Evolutionary conservation across 2,113 vertebrate species (phyloP).

Genomic region (Ivindomyrus marchei): DNA sequence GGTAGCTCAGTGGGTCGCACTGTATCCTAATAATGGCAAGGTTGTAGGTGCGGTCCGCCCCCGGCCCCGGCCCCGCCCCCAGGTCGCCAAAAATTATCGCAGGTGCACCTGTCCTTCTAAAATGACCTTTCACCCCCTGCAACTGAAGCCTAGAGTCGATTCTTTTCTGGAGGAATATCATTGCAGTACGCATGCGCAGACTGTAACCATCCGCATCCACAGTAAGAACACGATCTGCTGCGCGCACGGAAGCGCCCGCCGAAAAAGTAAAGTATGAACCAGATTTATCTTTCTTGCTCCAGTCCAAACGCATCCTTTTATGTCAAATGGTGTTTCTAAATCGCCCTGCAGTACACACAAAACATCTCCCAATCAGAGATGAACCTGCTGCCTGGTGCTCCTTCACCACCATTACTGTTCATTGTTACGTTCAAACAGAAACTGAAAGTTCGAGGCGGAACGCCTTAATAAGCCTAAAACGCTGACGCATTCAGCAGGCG

Average conservation of each 20-base stretch:
- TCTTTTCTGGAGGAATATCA: too few relatives aligned
- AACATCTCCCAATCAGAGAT: neutral
- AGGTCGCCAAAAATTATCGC: too few relatives aligned
- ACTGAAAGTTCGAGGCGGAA: conserved; percentile 9
- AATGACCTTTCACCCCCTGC: neutral
- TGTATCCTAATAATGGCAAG: neutral
- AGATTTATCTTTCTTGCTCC: neutral
- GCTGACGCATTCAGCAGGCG: conserved; percentile 17
- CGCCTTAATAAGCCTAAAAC: neutral
- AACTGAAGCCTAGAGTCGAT: too few relatives aligned
- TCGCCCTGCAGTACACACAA: neutral
- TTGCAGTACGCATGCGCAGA: neutral
- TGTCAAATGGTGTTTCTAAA: neutral
- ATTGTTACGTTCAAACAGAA: conserved; percentile 12
- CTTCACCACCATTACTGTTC: neutral
- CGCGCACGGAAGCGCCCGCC: neutral
- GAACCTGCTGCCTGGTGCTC: neutral
- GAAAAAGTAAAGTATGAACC: neutral
- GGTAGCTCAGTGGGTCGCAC: neutral
- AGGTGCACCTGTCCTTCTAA: too few relatives aligned
- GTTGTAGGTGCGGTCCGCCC: neutral
- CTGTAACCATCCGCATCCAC: neutral
- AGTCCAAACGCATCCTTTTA: neutral
- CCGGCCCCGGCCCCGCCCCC: too few relatives aligned
- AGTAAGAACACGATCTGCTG: neutral